These are phyloP conservation scores for Ispidina picta DNA, from an alignment of 2,797 vertebrate species.

Conservation along the genomic window DNA sequence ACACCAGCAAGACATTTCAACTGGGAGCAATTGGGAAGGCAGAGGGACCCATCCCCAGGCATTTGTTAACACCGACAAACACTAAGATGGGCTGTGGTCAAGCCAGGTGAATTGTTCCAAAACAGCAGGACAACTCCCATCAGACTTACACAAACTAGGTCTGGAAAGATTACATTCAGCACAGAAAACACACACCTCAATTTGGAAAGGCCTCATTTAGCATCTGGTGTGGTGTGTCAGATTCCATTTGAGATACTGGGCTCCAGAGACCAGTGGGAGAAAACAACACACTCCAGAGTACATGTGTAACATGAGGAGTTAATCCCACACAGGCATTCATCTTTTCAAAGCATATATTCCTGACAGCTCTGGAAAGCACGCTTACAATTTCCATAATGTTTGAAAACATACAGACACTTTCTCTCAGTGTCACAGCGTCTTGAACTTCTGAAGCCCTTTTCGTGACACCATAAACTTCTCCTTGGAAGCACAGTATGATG, in stretches of 20 bases:
- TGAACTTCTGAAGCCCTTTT: conserved; percentile 66
- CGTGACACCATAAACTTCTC: conserved; percentile 70
- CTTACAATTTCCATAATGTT: conserved; percentile 62
- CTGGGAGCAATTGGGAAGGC: neutral
- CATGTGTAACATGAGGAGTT: conserved; percentile 71
- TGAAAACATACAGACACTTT: conserved; percentile 69
- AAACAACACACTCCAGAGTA: conserved; percentile 64
- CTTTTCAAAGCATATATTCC: conserved; percentile 65
- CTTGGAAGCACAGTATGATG: conserved; percentile 67
- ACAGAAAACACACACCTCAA: conserved; percentile 49
- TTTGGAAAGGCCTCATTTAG: conserved; percentile 52
- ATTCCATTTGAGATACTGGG: conserved; percentile 63
- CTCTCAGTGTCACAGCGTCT: conserved; percentile 52
- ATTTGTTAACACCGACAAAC: neutral
- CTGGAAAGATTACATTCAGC: conserved; percentile 13
- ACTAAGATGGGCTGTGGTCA: neutral
- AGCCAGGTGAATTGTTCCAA: conserved; percentile 48
- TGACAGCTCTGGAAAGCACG: conserved; percentile 61
- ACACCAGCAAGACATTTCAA: neutral
- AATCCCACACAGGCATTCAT: conserved; percentile 69
- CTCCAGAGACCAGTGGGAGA: conserved; percentile 49
- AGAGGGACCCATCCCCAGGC: neutral
- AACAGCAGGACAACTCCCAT: conserved; percentile 48
- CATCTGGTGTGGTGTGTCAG: conserved; percentile 59
- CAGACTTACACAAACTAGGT: neutral